A percentile compares a stretch with the other conserved stretches of the same genome.
Conservation (phyloP, 2,888 invertebrate genomes). For the Mythimna lalbum region DNA sequence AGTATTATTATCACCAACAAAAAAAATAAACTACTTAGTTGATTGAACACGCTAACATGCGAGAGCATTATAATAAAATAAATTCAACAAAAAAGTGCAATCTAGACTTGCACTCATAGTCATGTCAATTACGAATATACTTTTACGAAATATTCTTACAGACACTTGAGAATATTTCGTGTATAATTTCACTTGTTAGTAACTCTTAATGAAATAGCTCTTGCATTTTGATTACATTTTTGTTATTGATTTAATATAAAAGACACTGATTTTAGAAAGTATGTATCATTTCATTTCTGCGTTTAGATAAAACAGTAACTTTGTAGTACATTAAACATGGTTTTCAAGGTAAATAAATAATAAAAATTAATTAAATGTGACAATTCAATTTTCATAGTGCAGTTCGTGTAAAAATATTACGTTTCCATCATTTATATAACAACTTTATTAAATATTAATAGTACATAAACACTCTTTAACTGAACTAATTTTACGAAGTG, state of each 20-base stretch:
- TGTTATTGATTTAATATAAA: constrained; percentile 52
- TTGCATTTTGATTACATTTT: constrained; percentile 53
- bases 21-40: too few relatives aligned
- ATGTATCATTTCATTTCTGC: constrained; percentile 40
- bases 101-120: constrained; percentile 10
- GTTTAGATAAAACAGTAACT: constrained; percentile 22
- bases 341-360: constrained; percentile 43
- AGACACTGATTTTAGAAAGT: constrained; percentile 24
- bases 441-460: not conserved
- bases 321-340: constrained; percentile 18
- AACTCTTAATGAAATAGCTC: constrained; percentile 38
- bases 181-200: constrained; percentile 41
- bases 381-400: not conserved
- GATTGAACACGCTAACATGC: not conserved
- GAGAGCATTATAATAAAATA: not conserved
- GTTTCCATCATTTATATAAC: not conserved
- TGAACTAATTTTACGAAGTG: not conserved
- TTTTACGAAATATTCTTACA: constrained; percentile 40
- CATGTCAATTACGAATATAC: constrained; percentile 6
- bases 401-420: not conserved
- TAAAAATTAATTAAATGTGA: not conserved
- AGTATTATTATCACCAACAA: too few relatives aligned
- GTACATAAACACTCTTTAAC: not conserved
- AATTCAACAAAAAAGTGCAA: constrained; percentile 8
- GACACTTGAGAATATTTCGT: constrained; percentile 31